Evolutionary conservation across 2,888 invertebrate species (phyloP).

Genomic region (Trichogramma evanescens): DNA sequence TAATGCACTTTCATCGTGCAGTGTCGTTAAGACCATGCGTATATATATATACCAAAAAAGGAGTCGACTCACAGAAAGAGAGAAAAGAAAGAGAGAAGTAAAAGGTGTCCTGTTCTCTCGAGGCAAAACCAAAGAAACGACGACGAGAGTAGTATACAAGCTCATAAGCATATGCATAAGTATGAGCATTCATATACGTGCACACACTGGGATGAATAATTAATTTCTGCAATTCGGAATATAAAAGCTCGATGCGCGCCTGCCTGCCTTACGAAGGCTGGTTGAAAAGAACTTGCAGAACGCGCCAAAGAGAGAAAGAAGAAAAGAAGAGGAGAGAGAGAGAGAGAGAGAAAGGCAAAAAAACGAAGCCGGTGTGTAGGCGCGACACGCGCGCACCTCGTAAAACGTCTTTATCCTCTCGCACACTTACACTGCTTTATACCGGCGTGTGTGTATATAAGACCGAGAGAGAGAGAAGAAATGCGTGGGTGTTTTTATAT

Average conservation of each 20-base stretch:
- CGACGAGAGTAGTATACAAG: not conserved
- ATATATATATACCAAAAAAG: no score
- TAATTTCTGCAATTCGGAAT: not conserved
- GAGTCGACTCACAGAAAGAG: no score
- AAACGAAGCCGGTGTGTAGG: conserved; percentile 8
- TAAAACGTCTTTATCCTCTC: no score
- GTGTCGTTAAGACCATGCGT: no score
- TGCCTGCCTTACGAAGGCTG: not conserved
- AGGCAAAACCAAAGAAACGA: not conserved
- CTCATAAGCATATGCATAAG: not conserved
- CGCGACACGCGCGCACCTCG: conserved; percentile 1
- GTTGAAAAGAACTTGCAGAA: not conserved
- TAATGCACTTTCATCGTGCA: no score
- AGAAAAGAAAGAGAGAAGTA: no score
- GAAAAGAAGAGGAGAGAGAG: conserved; percentile 5
- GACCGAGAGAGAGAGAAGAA: no score
- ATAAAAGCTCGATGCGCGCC: conserved; percentile 8
- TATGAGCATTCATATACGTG: not conserved
- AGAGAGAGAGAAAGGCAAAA: conserved; percentile 2
- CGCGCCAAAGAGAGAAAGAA: not conserved
- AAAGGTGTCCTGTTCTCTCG: not conserved
- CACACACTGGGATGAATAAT: conserved; percentile 7
- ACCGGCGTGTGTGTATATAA: no score
- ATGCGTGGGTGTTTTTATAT: no score
- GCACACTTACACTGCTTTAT: no score